A percentile compares a stretch with the other conserved stretches of the same genome.
phyloP scores from a whole-genome alignment of 2,797 vertebrate genomes.

The Sus cebifrons region DNA sequence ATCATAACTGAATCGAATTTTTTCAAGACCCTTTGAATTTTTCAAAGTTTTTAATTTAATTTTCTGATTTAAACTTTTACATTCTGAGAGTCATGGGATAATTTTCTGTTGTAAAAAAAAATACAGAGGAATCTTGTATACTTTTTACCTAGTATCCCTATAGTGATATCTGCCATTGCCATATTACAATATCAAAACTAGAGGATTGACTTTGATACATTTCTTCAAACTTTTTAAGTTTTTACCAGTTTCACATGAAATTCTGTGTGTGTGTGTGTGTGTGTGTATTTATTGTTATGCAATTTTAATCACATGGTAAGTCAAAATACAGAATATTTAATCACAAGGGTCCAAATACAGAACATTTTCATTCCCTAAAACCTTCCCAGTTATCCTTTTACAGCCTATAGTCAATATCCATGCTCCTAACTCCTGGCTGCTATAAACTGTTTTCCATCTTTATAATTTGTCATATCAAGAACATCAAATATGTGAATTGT shows the following conservation, averaged over 20 bases:
- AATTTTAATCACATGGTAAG: not conserved
- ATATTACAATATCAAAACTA: not conserved
- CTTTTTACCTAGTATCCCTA: not conserved
- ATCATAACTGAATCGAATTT: not conserved
- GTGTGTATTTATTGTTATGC: not conserved
- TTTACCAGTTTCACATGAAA: not conserved
- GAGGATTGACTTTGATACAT: not conserved
- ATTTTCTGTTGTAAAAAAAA: not conserved
- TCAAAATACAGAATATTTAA: no score
- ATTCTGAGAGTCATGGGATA: not conserved
- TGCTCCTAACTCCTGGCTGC: fast-evolving
- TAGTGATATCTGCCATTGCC: not conserved
- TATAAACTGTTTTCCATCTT: not conserved
- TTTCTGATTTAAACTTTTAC: not conserved
- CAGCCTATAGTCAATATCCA: fast-evolving
- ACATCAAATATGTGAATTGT: not conserved
- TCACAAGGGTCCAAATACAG: not conserved
- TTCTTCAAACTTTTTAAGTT: not conserved
- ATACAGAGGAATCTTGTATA: not conserved
- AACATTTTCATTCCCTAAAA: not conserved
- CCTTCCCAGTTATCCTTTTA: not conserved
- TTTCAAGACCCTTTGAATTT: not conserved
- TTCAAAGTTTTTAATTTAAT: not conserved
- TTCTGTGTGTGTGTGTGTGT: not conserved
- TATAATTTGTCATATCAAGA: not conserved